A percentile compares a stretch with the other conserved stretches of the same genome.
These are phyloP conservation scores for Clavelina lepadiformis DNA, from an alignment of 23 tunicate genomes.

Conservation along the genomic window DNA sequence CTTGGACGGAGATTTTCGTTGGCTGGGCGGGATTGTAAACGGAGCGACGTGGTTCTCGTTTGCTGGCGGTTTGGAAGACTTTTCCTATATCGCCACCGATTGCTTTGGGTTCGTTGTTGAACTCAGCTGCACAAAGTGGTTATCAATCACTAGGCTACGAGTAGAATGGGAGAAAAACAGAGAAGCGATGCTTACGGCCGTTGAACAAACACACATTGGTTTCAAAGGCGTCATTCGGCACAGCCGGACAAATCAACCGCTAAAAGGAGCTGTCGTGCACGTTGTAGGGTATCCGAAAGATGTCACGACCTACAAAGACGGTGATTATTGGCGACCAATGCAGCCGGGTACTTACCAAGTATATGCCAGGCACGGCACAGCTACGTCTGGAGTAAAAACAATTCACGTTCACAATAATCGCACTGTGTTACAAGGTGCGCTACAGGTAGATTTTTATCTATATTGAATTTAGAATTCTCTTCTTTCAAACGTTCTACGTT, in stretches of 20 bases:
- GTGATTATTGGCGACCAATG: slow-evolving; percentile 79
- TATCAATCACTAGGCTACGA: slow-evolving; percentile 8
- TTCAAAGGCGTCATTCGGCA: background rate
- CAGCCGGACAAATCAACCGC: background rate
- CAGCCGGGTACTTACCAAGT: no score
- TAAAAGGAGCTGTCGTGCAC: slow-evolving; percentile 30
- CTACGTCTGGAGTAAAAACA: no score
- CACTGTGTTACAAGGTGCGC: no score
- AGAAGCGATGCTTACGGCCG: slow-evolving; percentile 56
- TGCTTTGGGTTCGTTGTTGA: slow-evolving; percentile 13
- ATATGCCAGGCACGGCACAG: no score
- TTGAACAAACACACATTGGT: slow-evolving; percentile 29
- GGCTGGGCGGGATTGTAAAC: slow-evolving; percentile 9
- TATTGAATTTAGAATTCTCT: no score
- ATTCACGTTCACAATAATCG: no score
- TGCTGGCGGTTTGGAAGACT: slow-evolving; percentile 15
- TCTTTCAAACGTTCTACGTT: no score
- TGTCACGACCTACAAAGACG: slow-evolving; percentile 33
- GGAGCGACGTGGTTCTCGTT: slow-evolving; percentile 15
- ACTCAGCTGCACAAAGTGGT: slow-evolving; percentile 15
- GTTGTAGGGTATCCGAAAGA: slow-evolving; percentile 57
- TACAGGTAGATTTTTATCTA: no score
- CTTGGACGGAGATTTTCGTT: no score
- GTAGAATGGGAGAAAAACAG: slow-evolving; percentile 68
- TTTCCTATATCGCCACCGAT: slow-evolving; percentile 1